Percentiles rank a stretch among this genome's conserved stretches.
These are phyloP conservation scores for Chelonoidis abingdonii DNA, from an alignment of 2,113 vertebrate species.

Conservation along the genomic window DNA sequence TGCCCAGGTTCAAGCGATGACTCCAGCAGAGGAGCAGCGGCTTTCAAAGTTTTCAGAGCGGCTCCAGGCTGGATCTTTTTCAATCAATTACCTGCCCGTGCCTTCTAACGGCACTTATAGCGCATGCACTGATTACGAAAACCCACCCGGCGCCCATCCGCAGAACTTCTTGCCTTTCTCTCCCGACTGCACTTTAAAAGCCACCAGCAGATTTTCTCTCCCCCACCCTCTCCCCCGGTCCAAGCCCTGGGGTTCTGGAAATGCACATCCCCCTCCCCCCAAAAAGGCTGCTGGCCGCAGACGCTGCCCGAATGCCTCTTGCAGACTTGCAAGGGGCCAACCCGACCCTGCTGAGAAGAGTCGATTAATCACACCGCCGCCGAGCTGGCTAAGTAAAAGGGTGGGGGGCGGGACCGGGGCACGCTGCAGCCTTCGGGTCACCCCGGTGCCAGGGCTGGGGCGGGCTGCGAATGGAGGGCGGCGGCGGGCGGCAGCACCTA, in stretches of 20 bases:
- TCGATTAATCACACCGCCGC: neutral
- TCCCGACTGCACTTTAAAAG: neutral
- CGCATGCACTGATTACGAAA: neutral
- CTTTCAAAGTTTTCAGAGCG: neutral
- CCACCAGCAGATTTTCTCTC: no score
- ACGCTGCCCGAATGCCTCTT: neutral
- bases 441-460: neutral
- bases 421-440: neutral
- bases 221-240: no score
- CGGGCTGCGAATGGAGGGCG: neutral
- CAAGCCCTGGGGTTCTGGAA: conserved; percentile 31
- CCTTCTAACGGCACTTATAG: neutral
- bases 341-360: conserved; percentile 12
- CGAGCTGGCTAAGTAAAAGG: conserved; percentile 30
- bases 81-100: neutral
- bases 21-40: neutral
- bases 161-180: neutral
- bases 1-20: no score
- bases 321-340: neutral
- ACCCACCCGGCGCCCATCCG: neutral
- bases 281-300: no score
- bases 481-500: conserved; percentile 50
- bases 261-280: no score
- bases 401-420: neutral
- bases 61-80: neutral